Percentiles rank a stretch among this genome's conserved stretches.
phyloP scores from a whole-genome alignment of 30 jellyfish, hydroid and myxozoan species.

The Cassiopea xamachana region DNA sequence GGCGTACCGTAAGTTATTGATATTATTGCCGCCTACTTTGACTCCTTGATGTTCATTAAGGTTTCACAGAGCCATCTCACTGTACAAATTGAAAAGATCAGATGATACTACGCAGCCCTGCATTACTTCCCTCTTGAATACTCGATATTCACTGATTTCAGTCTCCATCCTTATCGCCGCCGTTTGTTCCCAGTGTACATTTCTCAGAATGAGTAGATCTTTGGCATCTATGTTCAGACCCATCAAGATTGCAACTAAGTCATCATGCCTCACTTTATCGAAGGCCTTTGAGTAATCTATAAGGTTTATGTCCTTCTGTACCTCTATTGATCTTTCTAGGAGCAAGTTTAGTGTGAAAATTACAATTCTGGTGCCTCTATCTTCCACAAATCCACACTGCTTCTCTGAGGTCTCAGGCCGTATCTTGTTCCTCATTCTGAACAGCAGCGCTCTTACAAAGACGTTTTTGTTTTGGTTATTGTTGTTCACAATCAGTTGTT shows the following conservation, averaged over 20 bases:
- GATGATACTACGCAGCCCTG: not conserved
- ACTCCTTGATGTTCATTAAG: not conserved
- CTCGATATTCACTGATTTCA: not conserved
- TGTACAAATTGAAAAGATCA: slow-evolving; percentile 21
- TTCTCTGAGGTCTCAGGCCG: slow-evolving; percentile 32
- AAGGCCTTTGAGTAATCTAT: slow-evolving; percentile 24
- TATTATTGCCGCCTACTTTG: not conserved
- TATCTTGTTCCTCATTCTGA: slow-evolving; percentile 5
- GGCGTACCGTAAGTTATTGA: slow-evolving; percentile 13
- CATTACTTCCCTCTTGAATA: slow-evolving; percentile 5
- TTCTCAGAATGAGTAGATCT: slow-evolving; percentile 20
- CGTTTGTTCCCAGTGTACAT: slow-evolving; percentile 35
- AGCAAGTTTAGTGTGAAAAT: slow-evolving; percentile 5
- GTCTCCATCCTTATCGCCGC: slow-evolving; percentile 26
- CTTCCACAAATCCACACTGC: slow-evolving; percentile 19
- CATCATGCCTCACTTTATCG: slow-evolving; percentile 10
- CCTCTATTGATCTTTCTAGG: slow-evolving; percentile 11
- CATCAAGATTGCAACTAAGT: not conserved
- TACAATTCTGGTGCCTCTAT: slow-evolving; percentile 34
- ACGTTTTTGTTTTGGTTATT: not conserved
- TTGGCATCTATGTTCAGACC: slow-evolving; percentile 19
- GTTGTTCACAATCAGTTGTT: not conserved
- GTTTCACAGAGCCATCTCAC: not conserved
- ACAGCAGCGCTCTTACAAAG: not conserved
- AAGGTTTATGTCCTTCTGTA: not conserved